Percentiles rank a stretch among this genome's conserved stretches.
Conservation (phyloP, 2,113 vertebrate genomes). For the Lycaon pictus region DNA sequence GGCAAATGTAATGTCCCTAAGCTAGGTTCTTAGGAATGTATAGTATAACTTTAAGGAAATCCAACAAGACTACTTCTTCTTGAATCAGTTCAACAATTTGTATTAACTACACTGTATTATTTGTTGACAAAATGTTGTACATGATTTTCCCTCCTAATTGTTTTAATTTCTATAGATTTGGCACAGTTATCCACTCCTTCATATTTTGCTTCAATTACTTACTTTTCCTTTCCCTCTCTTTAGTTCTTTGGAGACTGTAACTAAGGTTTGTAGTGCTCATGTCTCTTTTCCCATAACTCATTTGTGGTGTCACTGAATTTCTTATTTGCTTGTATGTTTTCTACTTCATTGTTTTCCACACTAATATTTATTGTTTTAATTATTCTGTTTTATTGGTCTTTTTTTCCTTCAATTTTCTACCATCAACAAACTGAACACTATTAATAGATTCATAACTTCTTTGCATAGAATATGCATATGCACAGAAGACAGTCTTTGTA, state of each 20-base stretch:
- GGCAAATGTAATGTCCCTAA: background rate
- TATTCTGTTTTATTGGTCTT: background rate
- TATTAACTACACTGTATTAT: background rate
- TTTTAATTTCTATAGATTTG: background rate
- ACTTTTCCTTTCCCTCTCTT: background rate
- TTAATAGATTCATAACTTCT: background rate
- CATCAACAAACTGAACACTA: background rate
- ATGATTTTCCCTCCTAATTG: background rate
- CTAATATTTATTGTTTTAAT: constrained; percentile 5
- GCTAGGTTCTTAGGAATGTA: background rate
- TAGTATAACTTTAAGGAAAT: background rate
- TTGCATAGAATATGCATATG: background rate
- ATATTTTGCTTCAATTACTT: background rate
- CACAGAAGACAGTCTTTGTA: background rate
- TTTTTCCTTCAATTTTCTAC: background rate
- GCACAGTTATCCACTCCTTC: background rate
- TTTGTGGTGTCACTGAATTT: background rate
- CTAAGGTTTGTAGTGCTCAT: background rate
- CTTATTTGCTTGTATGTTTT: background rate
- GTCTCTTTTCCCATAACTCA: background rate
- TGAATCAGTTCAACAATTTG: background rate
- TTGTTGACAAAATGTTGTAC: background rate
- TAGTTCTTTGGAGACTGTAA: background rate
- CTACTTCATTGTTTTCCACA: background rate
- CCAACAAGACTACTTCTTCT: background rate